phyloP scores from a whole-genome alignment of 2,888 invertebrate genomes.

The Ellobium chinense region DNA sequence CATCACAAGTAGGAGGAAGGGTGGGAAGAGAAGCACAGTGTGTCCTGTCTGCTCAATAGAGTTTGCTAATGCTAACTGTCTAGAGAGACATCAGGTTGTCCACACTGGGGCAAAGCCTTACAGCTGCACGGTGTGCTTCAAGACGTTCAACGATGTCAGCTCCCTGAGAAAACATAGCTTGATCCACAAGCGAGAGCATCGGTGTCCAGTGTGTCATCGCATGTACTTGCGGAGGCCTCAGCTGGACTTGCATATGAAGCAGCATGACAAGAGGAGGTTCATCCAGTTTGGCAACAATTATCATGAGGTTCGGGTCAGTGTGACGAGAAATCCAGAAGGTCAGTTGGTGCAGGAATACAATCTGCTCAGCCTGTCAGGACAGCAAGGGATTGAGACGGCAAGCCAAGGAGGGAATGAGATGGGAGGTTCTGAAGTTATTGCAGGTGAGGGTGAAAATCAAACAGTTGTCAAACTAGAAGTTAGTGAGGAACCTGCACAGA shows the following conservation, averaged over 20 bases:
- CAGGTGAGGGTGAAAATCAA: not conserved
- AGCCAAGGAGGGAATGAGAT: not conserved
- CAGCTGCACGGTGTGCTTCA: constrained; percentile 29
- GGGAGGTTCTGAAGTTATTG: not conserved
- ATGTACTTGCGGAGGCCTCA: constrained; percentile 31
- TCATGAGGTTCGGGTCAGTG: constrained; percentile 37
- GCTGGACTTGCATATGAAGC: constrained; percentile 36
- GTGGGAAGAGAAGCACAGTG: not conserved
- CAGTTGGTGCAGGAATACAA: constrained; percentile 39
- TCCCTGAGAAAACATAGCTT: constrained; percentile 32
- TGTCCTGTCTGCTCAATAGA: constrained; percentile 19
- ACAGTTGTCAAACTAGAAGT: not conserved
- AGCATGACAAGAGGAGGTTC: constrained; percentile 34
- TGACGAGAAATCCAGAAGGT: constrained; percentile 16
- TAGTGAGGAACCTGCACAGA: not conserved
- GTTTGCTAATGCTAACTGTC: constrained; percentile 25
- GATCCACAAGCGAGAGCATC: constrained; percentile 28
- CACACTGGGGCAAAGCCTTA: constrained; percentile 30
- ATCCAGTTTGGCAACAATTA: constrained; percentile 43
- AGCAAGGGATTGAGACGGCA: not conserved
- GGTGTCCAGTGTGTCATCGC: constrained; percentile 33
- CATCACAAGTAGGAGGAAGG: not conserved
- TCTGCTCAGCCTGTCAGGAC: constrained; percentile 14
- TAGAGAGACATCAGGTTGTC: constrained; percentile 34
- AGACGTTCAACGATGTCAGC: constrained; percentile 36